Evolutionary conservation across 2,113 vertebrate genomes (phyloP).

Genomic region (Pteropus alecto): DNA sequence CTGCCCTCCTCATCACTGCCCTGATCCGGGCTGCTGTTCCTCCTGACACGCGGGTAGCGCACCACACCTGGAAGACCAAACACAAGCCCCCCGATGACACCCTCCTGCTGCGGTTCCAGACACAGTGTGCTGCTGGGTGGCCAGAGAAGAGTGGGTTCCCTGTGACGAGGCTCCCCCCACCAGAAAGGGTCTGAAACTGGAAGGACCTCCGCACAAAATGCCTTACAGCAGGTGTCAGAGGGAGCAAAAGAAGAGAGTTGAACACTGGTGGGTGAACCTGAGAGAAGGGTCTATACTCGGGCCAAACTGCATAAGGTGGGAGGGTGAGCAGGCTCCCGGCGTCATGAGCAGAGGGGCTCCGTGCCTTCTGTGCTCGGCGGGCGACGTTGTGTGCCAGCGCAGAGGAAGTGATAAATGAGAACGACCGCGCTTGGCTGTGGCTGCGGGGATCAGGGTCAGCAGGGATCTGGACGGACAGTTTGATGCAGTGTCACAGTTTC

Average conservation of each 20-base stretch:
- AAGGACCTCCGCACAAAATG: neutral
- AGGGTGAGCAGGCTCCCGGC: neutral
- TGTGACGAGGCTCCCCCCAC: neutral
- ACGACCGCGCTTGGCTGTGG: too few species aligned
- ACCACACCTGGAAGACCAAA: slow-evolving; percentile 81
- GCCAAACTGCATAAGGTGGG: neutral
- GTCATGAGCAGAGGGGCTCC: neutral
- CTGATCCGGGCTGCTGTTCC: slow-evolving; percentile 46
- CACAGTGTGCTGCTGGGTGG: rapidly evolving
- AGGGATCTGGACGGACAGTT: neutral
- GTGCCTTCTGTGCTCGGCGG: neutral
- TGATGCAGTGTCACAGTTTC: rapidly evolving
- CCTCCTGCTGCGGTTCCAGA: rapidly evolving
- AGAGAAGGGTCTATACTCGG: neutral
- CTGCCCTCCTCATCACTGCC: slow-evolving; percentile 55
- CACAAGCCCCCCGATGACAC: rapidly evolving
- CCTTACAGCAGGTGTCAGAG: too few species aligned
- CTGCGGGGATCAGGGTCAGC: rapidly evolving
- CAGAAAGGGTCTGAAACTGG: neutral
- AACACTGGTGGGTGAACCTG: neutral
- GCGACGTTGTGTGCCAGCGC: rapidly evolving
- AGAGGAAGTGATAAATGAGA: rapidly evolving
- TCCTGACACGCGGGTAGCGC: slow-evolving; percentile 80
- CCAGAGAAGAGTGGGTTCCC: too few species aligned
- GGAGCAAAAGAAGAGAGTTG: neutral